A percentile compares a stretch with the other conserved stretches of the same genome.
Conservation (phyloP, 2,797 vertebrate species). For the Propithecus deckenii region DNA sequence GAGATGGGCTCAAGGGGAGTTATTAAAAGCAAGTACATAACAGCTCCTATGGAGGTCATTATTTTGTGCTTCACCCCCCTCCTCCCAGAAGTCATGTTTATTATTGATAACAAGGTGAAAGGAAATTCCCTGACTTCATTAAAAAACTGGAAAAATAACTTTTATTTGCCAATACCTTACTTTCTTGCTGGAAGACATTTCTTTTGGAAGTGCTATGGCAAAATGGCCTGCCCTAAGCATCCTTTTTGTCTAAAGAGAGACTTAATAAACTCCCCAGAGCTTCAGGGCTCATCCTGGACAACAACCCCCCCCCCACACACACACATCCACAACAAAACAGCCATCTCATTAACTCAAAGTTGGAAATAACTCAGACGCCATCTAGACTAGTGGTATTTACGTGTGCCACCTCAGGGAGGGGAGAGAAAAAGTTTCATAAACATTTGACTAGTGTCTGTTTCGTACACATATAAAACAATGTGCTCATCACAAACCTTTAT, state of each 20-base stretch:
- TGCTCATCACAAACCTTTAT: conserved; percentile 11
- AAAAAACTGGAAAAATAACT: conserved; percentile 54
- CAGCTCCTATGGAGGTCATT: conserved; percentile 62
- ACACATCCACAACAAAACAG: neutral
- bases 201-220: neutral
- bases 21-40: conserved; percentile 73
- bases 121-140: conserved; percentile 61
- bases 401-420: neutral
- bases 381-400: neutral
- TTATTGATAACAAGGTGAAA: conserved; percentile 65
- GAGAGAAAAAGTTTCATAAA: conserved; percentile 13
- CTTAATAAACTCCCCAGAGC: conserved; percentile 20
- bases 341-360: conserved; percentile 36
- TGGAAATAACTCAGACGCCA: conserved; percentile 26
- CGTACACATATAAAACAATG: neutral
- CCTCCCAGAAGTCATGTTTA: neutral
- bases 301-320: neutral
- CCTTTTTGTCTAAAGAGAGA: conserved; percentile 9
- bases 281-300: conserved; percentile 26
- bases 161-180: conserved; percentile 45
- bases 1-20: conserved; percentile 53
- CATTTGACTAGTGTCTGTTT: conserved; percentile 20
- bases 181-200: conserved; percentile 39
- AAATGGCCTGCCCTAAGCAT: neutral
- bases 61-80: conserved; percentile 12